These are phyloP conservation scores for Grapholita molesta DNA, from an alignment of 1,140 invertebrate genomes.

Conservation along the genomic window DNA sequence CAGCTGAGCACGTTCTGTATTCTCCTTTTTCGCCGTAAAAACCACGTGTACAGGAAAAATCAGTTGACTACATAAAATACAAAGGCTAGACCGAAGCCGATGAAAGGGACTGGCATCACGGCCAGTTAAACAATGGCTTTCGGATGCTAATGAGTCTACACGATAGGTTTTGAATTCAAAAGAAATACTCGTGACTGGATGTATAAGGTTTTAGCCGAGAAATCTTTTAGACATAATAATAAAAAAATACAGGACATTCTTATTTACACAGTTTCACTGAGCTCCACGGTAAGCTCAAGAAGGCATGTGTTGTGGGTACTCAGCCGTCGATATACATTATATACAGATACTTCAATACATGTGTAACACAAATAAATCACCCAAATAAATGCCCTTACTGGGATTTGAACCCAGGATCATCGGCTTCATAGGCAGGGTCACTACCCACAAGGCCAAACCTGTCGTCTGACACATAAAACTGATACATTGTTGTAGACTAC, in stretches of 20 bases:
- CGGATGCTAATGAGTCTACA: slow-evolving; percentile 30
- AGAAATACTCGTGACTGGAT: slow-evolving; percentile 19
- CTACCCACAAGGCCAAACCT: too few relatives aligned
- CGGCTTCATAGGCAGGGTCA: too few relatives aligned
- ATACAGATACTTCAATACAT: too few relatives aligned
- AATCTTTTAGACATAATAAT: neutral
- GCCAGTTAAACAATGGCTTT: slow-evolving; percentile 34
- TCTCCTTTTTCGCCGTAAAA: neutral
- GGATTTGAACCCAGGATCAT: too few relatives aligned
- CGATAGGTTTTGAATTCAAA: slow-evolving; percentile 21
- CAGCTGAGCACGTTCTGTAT: neutral
- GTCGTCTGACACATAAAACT: too few relatives aligned
- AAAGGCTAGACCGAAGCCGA: slow-evolving; percentile 24
- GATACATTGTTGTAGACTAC: too few relatives aligned
- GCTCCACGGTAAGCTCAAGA: too few relatives aligned
- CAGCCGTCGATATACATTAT: too few relatives aligned
- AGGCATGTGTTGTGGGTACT: too few relatives aligned
- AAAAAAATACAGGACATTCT: neutral
- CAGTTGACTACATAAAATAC: slow-evolving; percentile 27
- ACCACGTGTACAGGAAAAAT: slow-evolving; percentile 7
- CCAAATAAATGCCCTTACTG: too few relatives aligned
- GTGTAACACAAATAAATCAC: too few relatives aligned
- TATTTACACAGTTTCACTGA: too few relatives aligned
- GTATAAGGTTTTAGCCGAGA: neutral
- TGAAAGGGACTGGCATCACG: slow-evolving; percentile 24